phyloP scores from a whole-genome alignment of 2,113 vertebrate genomes.

The Chloropsis hardwickii region DNA sequence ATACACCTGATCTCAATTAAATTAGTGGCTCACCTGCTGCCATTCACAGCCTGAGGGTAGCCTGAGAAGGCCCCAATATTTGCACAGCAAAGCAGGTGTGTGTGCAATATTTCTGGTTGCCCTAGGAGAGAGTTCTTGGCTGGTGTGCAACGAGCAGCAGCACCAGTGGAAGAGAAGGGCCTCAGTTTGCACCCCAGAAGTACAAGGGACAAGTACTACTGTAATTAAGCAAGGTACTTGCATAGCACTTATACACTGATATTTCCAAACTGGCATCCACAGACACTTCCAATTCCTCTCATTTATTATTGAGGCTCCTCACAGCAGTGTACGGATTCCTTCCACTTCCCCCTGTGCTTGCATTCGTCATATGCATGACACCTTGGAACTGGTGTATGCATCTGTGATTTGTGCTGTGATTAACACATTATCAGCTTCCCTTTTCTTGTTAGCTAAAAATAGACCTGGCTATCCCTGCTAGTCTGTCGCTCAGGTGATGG shows the following conservation, averaged over 20 bases:
- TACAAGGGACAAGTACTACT: neutral
- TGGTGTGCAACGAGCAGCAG: rapidly evolving
- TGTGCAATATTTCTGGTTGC: neutral
- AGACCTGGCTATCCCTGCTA: constrained; percentile 54
- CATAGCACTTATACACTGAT: constrained; percentile 4
- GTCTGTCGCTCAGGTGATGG: constrained; percentile 65
- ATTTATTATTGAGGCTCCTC: constrained; percentile 63
- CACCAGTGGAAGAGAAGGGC: neutral
- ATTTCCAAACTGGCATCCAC: constrained; percentile 42
- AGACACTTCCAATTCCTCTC: constrained; percentile 28
- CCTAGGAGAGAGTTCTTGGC: neutral
- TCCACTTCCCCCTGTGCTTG: constrained; percentile 65
- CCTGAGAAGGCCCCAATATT: neutral
- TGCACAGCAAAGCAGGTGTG: neutral
- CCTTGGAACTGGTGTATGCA: constrained; percentile 55
- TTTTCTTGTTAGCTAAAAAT: constrained; percentile 61
- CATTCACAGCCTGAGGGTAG: neutral
- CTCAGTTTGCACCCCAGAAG: neutral
- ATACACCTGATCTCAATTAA: neutral
- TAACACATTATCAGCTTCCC: constrained; percentile 67
- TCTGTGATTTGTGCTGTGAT: constrained; percentile 58
- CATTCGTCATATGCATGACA: constrained; percentile 57
- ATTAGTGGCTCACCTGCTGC: neutral
- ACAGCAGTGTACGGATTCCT: constrained; percentile 58
- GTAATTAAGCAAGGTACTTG: neutral